A percentile compares a stretch with the other conserved stretches of the same genome.
Evolutionary conservation across 2,888 invertebrate genomes (phyloP).

Genomic region (Germaria angustata): DNA sequence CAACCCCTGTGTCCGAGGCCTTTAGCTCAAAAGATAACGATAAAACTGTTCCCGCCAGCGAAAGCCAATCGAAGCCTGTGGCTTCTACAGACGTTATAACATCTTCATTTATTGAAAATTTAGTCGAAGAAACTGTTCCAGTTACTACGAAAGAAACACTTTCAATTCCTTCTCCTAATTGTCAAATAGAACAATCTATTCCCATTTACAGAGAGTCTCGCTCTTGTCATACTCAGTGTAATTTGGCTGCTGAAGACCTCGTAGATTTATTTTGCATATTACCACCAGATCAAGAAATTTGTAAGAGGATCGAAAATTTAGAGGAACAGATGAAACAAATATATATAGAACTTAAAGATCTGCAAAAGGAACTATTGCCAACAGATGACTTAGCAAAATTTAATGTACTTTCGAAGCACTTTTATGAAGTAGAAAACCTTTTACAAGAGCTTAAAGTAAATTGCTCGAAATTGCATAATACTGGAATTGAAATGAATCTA

Average conservation of each 20-base stretch:
- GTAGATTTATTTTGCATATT: not conserved
- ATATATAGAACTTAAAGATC: not conserved
- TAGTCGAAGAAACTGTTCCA: no score
- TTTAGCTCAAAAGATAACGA: no score
- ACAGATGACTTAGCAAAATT: constrained; percentile 5
- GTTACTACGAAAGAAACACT: no score
- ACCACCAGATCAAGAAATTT: not conserved
- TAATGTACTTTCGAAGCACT: not conserved
- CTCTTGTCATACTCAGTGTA: no score
- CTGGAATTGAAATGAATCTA: not conserved
- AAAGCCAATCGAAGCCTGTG: no score
- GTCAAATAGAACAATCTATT: no score
- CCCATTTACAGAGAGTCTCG: no score
- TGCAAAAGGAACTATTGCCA: not conserved
- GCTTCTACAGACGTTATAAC: no score
- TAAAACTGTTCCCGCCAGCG: no score
- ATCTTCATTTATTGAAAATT: no score
- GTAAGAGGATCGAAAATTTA: constrained; percentile 20
- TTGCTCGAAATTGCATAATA: constrained; percentile 1
- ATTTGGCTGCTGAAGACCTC: not conserved
- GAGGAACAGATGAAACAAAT: constrained; percentile 23
- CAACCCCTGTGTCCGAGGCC: no score
- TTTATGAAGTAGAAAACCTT: constrained; percentile 17
- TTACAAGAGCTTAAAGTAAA: constrained; percentile 26
- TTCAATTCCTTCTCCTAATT: no score